Conservation (phyloP, 2,113 vertebrate genomes). For the Oryzias celebensis region DNA sequence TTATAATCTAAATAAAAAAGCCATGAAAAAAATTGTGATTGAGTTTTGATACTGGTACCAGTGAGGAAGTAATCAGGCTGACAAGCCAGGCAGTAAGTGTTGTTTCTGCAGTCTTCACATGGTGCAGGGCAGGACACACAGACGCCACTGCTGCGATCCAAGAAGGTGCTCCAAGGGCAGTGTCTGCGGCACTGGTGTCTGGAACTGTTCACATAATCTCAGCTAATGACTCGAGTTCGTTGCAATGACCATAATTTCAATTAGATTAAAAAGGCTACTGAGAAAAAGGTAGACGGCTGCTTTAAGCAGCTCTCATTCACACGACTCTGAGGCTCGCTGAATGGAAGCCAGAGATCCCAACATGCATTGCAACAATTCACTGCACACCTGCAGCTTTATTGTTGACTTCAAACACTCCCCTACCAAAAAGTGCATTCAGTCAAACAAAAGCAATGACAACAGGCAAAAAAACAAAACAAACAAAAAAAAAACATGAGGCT, state of each 20-base stretch:
- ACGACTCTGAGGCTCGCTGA: slow-evolving; percentile 13
- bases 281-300: slow-evolving; percentile 14
- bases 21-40: background rate
- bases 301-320: background rate
- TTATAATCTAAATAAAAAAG: background rate
- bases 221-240: background rate
- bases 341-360: slow-evolving; percentile 39
- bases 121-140: slow-evolving; percentile 72
- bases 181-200: slow-evolving; percentile 78
- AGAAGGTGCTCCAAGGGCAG: slow-evolving; percentile 77
- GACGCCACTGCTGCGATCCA: slow-evolving; percentile 63
- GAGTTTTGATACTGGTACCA: slow-evolving; percentile 49
- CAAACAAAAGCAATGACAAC: slow-evolving; percentile 23
- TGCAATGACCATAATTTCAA: background rate
- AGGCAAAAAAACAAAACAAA: slow-evolving; percentile 18
- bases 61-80: slow-evolving; percentile 75
- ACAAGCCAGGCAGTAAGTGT: slow-evolving; percentile 73
- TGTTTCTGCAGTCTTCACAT: slow-evolving; percentile 77
- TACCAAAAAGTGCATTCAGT: slow-evolving; percentile 20
- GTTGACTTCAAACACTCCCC: slow-evolving; percentile 31
- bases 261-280: background rate
- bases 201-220: slow-evolving; percentile 62
- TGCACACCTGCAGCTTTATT: slow-evolving; percentile 55
- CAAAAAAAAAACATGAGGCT: slow-evolving; percentile 17
- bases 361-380: slow-evolving; percentile 32